Evolutionary conservation across 1,140 invertebrate genomes (phyloP).

Genomic region (Limonius californicus): DNA sequence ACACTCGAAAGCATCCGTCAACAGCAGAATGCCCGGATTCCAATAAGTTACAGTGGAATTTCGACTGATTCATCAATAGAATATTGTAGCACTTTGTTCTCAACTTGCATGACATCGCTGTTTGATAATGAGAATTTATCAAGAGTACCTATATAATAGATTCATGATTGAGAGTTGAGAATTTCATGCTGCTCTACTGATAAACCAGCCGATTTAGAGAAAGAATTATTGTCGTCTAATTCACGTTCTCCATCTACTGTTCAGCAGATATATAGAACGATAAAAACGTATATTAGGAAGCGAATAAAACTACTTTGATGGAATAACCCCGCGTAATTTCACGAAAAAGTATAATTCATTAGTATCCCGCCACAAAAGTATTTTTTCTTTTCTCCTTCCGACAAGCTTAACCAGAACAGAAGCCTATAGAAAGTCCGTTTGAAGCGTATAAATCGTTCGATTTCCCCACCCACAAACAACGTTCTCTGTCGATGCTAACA

Average conservation of each 20-base stretch:
- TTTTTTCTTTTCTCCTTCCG: constrained; percentile 7
- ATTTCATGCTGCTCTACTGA: too few species aligned
- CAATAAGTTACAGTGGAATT: constrained; percentile 5
- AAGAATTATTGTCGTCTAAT: too few species aligned
- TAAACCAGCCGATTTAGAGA: too few species aligned
- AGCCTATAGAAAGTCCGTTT: constrained; percentile 21
- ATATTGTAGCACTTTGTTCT: background rate
- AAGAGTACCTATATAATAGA: too few species aligned
- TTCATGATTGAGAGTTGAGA: too few species aligned
- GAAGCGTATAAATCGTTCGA: constrained; percentile 31
- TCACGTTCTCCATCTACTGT: too few species aligned
- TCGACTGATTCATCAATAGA: background rate
- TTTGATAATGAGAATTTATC: too few species aligned
- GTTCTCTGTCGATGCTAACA: constrained; percentile 23
- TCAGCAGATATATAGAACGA: too few species aligned
- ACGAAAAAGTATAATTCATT: constrained; percentile 10
- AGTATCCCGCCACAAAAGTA: background rate
- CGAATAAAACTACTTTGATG: too few species aligned
- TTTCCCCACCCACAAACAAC: constrained; percentile 29
- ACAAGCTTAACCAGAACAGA: constrained; percentile 14
- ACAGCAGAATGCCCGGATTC: constrained; percentile 5
- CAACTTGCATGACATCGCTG: background rate
- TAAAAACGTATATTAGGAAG: too few species aligned
- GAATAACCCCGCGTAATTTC: background rate
- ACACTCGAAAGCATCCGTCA: constrained; percentile 12